phyloP scores from a whole-genome alignment of 2,888 invertebrate genomes.

The Ochropleura plecta region DNA sequence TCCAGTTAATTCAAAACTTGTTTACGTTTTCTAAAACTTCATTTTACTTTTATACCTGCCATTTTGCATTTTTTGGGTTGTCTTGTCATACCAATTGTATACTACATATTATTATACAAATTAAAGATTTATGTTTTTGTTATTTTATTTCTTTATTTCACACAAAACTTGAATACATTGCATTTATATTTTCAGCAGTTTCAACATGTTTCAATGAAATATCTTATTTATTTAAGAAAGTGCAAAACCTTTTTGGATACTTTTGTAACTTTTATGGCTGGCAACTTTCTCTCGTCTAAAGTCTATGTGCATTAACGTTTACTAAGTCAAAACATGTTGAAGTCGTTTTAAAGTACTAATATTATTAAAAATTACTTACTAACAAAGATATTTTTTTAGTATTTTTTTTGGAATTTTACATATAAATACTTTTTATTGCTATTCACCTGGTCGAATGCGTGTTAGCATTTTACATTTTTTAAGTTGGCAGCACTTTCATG shows the following conservation, averaged over 20 bases:
- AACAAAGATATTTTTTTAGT: slow-evolving; percentile 65
- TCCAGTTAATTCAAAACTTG: slow-evolving; percentile 2
- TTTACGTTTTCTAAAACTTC: background rate
- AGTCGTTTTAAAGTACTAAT: slow-evolving; percentile 72
- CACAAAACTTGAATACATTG: slow-evolving; percentile 83
- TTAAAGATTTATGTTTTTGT: slow-evolving; percentile 74
- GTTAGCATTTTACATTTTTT: slow-evolving; percentile 66
- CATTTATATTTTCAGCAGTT: slow-evolving; percentile 76
- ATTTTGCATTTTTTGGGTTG: slow-evolving; percentile 41
- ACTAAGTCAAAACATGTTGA: slow-evolving; percentile 81
- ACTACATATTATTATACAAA: slow-evolving; percentile 72
- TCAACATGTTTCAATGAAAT: slow-evolving; percentile 82
- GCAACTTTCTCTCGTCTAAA: slow-evolving; percentile 60
- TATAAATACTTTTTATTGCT: slow-evolving; percentile 44
- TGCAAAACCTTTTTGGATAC: slow-evolving; percentile 70
- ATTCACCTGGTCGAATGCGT: slow-evolving; percentile 58
- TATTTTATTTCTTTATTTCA: slow-evolving; percentile 82
- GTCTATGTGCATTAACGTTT: slow-evolving; percentile 70
- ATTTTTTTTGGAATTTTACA: slow-evolving; percentile 57
- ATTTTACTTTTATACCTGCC: slow-evolving; percentile 19
- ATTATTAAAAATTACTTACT: slow-evolving; percentile 70
- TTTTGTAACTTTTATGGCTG: slow-evolving; percentile 68
- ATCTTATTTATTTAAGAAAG: slow-evolving; percentile 63
- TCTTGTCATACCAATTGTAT: slow-evolving; percentile 56
- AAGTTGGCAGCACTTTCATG: slow-evolving; percentile 56